A percentile compares a stretch with the other conserved stretches of the same genome.
phyloP scores from a whole-genome alignment of 1,140 invertebrate species.

The Palaemon carinicauda region DNA sequence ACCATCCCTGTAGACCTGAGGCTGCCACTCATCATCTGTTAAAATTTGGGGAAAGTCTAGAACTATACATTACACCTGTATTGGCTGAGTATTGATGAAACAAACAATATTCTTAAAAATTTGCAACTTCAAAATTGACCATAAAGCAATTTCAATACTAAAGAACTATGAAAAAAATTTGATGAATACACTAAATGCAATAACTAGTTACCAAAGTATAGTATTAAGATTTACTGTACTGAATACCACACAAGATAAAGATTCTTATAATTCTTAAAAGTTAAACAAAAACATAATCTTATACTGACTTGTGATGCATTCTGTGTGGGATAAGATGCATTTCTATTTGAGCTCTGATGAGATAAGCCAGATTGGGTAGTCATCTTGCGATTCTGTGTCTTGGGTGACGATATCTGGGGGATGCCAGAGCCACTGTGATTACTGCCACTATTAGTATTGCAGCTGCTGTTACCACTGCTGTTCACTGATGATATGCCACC shows the following conservation, averaged over 20 bases:
- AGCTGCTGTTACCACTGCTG: conserved; percentile 27
- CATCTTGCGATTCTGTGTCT: conserved; percentile 66
- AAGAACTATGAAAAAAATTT: too few species aligned
- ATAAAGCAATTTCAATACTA: too few species aligned
- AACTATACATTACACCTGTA: too few species aligned
- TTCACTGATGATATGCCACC: conserved; percentile 55
- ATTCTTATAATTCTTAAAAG: too few species aligned
- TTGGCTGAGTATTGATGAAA: not conserved
- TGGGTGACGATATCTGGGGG: conserved; percentile 69
- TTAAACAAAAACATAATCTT: not conserved
- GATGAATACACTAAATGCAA: too few species aligned
- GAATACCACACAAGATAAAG: too few species aligned
- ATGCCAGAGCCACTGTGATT: conserved; percentile 55
- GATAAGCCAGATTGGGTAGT: conserved; percentile 28
- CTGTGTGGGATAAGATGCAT: conserved; percentile 41
- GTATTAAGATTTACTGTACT: too few species aligned
- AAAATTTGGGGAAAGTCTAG: not conserved
- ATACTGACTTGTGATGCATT: conserved; percentile 47
- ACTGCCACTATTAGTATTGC: not conserved
- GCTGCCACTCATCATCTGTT: conserved; percentile 46
- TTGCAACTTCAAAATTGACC: too few species aligned
- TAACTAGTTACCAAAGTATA: too few species aligned
- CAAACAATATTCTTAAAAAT: not conserved
- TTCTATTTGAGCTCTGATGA: conserved; percentile 45
- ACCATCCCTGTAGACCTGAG: conserved; percentile 42